A percentile compares a stretch with the other conserved stretches of the same genome.
phyloP scores from a whole-genome alignment of 1,140 invertebrate genomes.

The Mycetomoellerius zeteki region DNA sequence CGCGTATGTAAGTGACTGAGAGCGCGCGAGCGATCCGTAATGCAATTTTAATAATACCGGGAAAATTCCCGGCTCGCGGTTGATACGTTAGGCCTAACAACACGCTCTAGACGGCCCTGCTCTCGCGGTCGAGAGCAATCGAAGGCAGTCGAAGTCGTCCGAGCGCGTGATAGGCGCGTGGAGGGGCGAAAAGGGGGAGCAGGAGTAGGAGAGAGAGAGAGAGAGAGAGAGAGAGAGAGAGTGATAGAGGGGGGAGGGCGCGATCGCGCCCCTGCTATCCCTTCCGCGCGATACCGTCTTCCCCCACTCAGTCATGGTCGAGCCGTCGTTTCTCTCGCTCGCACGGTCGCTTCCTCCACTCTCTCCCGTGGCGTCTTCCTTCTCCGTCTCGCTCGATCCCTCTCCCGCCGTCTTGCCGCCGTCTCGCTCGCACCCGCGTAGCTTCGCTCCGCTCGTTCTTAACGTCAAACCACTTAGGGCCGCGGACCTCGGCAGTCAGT shows the following conservation, averaged over 20 bases:
- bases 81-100: conserved; percentile 65
- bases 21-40: background rate
- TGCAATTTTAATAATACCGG: conserved; percentile 46
- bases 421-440: conserved; percentile 64
- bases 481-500: conserved; percentile 82
- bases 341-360: conserved; percentile 57
- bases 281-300: conserved; percentile 41
- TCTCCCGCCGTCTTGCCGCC: conserved; percentile 50
- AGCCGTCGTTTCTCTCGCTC: conserved; percentile 49
- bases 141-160: conserved; percentile 73
- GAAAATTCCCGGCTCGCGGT: conserved; percentile 30
- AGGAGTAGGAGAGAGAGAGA: conserved; percentile 39
- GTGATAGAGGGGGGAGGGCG: too few relatives aligned
- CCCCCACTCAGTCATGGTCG: conserved; percentile 57
- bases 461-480: conserved; percentile 84
- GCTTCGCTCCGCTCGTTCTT: conserved; percentile 78
- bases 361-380: conserved; percentile 57
- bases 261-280: conserved; percentile 62
- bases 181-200: conserved; percentile 1
- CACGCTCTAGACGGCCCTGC: conserved; percentile 70
- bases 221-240: conserved; percentile 14
- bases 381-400: conserved; percentile 67
- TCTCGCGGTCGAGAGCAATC: conserved; percentile 72
- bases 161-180: conserved; percentile 61
- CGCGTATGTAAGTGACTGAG: background rate